These are phyloP conservation scores for Morone saxatilis DNA, from an alignment of 2,113 vertebrate genomes.

Conservation along the genomic window DNA sequence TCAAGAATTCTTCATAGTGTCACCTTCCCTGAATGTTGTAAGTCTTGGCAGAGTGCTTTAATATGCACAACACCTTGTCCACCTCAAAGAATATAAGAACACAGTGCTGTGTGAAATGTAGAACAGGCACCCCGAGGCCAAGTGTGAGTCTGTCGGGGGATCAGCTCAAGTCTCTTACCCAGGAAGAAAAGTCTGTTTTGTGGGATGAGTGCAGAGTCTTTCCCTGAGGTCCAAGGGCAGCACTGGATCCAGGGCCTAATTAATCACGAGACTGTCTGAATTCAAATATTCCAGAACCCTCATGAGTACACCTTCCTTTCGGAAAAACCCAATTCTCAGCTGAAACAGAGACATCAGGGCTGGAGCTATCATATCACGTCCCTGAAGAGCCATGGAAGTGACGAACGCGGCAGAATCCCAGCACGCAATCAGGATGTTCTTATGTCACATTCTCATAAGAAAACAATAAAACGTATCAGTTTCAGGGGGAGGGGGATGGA, in stretches of 20 bases:
- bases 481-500: slow-evolving; percentile 2
- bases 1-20: background rate
- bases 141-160: slow-evolving; percentile 56
- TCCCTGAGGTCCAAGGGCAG: slow-evolving; percentile 56
- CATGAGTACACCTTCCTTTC: slow-evolving; percentile 2
- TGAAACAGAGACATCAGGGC: slow-evolving; percentile 40
- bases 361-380: slow-evolving; percentile 27
- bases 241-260: slow-evolving; percentile 57
- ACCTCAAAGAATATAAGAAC: slow-evolving; percentile 28
- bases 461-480: slow-evolving; percentile 38
- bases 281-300: slow-evolving; percentile 30
- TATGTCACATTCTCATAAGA: slow-evolving; percentile 13
- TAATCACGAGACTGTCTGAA: slow-evolving; percentile 68
- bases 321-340: slow-evolving; percentile 36
- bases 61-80: slow-evolving; percentile 46
- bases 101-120: slow-evolving; percentile 55
- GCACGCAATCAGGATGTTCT: slow-evolving; percentile 21
- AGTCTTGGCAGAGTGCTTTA: slow-evolving; percentile 1
- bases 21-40: background rate
- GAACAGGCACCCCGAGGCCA: slow-evolving; percentile 72
- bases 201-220: slow-evolving; percentile 45
- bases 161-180: slow-evolving; percentile 46
- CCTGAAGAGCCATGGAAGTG: slow-evolving; percentile 15
- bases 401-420: slow-evolving; percentile 1
- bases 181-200: slow-evolving; percentile 54